Evolutionary conservation across 2,113 vertebrate species (phyloP).

Genomic region (Pelusios castaneus): DNA sequence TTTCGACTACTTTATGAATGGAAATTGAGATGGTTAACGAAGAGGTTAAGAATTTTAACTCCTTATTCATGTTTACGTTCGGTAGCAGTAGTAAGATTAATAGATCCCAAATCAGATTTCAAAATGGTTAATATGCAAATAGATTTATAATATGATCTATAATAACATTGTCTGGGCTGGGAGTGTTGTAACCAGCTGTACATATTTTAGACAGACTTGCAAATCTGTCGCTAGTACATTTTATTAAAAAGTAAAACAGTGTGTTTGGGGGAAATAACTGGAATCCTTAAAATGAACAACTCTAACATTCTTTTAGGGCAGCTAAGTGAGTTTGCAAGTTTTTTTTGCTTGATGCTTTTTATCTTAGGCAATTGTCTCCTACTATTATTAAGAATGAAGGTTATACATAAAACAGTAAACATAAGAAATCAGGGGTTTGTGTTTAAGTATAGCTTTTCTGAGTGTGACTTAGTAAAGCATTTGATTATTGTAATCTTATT

Average conservation of each 20-base stretch:
- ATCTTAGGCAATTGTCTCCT: neutral
- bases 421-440: neutral
- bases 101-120: neutral
- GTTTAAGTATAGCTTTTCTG: neutral
- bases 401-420: neutral
- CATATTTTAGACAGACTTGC: neutral
- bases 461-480: neutral
- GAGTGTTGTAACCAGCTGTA: neutral
- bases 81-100: neutral
- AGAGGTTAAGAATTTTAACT: neutral
- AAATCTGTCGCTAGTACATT: conserved; percentile 43
- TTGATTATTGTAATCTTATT: neutral
- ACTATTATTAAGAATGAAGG: neutral
- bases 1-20: neutral
- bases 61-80: neutral
- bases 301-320: neutral
- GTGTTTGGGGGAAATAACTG: neutral
- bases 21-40: neutral
- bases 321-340: conserved; percentile 22
- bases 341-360: conserved; percentile 7
- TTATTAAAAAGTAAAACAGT: neutral
- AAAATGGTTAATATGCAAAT: neutral
- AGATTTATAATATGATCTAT: neutral
- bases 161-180: neutral
- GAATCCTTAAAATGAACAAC: conserved; percentile 7